Evolutionary conservation across 2,888 invertebrate genomes (phyloP).

Genomic region (Mesorhabditis spiculigera): DNA sequence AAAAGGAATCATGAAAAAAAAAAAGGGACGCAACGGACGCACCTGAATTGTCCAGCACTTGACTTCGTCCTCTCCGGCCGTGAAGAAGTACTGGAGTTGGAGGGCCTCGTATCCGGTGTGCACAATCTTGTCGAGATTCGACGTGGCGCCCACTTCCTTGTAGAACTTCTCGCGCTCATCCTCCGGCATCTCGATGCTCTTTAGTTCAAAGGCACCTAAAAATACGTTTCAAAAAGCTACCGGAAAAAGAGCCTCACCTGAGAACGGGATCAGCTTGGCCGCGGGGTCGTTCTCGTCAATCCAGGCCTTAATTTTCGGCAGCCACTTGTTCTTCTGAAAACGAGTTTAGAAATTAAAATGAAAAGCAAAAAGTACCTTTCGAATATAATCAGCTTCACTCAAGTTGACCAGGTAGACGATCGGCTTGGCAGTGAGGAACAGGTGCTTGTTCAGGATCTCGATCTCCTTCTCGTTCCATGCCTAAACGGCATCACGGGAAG

Average conservation of each 20-base stretch:
- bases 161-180: constrained; percentile 75
- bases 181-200: constrained; percentile 77
- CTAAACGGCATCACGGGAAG: constrained; percentile 65
- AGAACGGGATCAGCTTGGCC: constrained; percentile 83
- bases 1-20: constrained; percentile 3
- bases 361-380: constrained; percentile 67
- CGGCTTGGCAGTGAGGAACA: constrained; percentile 95
- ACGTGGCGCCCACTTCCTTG: constrained; percentile 67
- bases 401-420: constrained; percentile 93
- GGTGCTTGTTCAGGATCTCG: constrained; percentile 80
- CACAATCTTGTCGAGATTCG: constrained; percentile 70
- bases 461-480: constrained; percentile 68
- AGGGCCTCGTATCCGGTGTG: constrained; percentile 92
- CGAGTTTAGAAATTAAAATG: neutral
- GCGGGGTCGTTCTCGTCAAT: constrained; percentile 94
- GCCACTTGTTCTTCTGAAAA: constrained; percentile 62
- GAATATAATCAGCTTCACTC: constrained; percentile 93
- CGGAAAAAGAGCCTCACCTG: constrained; percentile 65
- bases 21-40: constrained; percentile 26
- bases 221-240: neutral
- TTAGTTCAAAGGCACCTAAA: constrained; percentile 76
- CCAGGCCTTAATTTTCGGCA: constrained; percentile 95
- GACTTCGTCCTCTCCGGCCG: constrained; percentile 93
- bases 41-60: constrained; percentile 99
- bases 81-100: constrained; percentile 93